Conservation (phyloP, 30 jellyfish, hydroid and myxozoan genomes). For the Clytia hemisphaerica region DNA sequence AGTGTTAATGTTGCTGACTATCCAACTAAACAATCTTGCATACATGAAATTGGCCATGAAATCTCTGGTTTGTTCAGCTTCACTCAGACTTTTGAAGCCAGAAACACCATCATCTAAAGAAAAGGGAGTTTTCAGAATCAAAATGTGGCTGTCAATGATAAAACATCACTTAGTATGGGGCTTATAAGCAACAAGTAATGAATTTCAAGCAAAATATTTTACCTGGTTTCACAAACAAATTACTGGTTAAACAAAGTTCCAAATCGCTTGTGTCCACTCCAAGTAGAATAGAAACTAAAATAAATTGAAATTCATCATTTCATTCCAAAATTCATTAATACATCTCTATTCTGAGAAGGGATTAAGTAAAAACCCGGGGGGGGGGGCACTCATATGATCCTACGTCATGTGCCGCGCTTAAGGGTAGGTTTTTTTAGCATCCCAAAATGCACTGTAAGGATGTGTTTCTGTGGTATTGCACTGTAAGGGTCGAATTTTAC, state of each 20-base stretch:
- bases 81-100: constrained; percentile 41
- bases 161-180: neutral
- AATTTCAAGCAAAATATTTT: neutral
- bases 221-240: constrained; percentile 54
- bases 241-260: constrained; percentile 56
- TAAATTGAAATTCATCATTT: neutral
- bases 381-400: no score
- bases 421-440: no score
- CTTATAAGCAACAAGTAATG: neutral
- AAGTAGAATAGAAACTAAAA: constrained; percentile 64
- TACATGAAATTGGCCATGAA: constrained; percentile 45
- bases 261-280: constrained; percentile 70
- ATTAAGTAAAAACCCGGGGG: no score
- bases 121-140: neutral
- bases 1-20: constrained; percentile 41
- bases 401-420: no score
- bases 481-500: no score
- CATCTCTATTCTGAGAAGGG: no score
- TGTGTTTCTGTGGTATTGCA: no score
- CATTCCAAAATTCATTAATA: no score
- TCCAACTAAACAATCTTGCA: constrained; percentile 72
- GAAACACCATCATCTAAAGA: constrained; percentile 53
- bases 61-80: constrained; percentile 63
- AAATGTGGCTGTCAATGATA: neutral
- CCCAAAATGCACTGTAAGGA: no score